Percentiles rank a stretch among this genome's conserved stretches.
These are phyloP conservation scores for Microctonus brassicae DNA, from an alignment of 2,888 invertebrate genomes.

Conservation along the genomic window DNA sequence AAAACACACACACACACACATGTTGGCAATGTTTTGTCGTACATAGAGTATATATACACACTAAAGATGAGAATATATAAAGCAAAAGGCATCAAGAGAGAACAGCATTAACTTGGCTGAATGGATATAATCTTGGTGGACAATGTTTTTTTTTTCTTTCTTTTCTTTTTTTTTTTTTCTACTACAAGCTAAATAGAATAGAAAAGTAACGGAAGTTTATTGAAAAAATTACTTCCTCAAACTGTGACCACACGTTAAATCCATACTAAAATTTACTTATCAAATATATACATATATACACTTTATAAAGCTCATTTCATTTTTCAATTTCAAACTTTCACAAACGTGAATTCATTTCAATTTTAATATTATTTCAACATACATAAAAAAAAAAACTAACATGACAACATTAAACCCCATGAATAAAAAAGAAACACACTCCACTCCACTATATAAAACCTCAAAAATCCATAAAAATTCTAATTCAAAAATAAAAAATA, in stretches of 20 bases:
- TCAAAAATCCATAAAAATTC: too few relatives aligned
- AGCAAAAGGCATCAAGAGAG: neutral
- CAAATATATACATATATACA: too few relatives aligned
- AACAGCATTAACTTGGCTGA: constrained; percentile 9
- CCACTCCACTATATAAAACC: too few relatives aligned
- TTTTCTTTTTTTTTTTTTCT: constrained; percentile 8
- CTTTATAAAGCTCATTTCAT: too few relatives aligned
- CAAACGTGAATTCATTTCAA: too few relatives aligned
- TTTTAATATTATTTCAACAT: too few relatives aligned
- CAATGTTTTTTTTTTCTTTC: constrained; percentile 17
- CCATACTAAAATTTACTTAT: neutral
- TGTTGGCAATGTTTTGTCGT: neutral
- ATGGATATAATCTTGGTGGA: constrained; percentile 17
- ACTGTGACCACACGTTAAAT: neutral
- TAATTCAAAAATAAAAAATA: too few relatives aligned
- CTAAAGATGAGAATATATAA: constrained; percentile 34
- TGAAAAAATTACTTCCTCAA: constrained; percentile 5
- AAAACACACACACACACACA: too few relatives aligned
- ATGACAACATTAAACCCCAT: too few relatives aligned
- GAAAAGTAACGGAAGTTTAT: neutral
- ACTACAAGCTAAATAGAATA: neutral
- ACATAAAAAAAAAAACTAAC: too few relatives aligned
- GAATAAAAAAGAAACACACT: too few relatives aligned
- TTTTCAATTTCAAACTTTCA: too few relatives aligned
- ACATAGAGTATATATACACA: constrained; percentile 17